Evolutionary conservation across 2,888 invertebrate genomes (phyloP).

Genomic region (Anagyrus pseudococci): DNA sequence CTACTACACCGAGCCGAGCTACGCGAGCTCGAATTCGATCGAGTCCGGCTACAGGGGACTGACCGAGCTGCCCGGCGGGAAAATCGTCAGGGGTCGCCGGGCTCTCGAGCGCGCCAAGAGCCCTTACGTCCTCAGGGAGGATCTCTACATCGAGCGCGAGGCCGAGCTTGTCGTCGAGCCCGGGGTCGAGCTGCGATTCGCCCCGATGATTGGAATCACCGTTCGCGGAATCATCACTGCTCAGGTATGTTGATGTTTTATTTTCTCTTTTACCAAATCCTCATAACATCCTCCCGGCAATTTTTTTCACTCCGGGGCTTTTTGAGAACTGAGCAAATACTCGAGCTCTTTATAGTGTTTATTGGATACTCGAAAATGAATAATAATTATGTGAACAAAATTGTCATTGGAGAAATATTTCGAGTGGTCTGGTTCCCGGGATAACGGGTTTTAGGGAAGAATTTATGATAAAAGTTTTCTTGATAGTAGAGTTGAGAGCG

Average conservation of each 20-base stretch:
- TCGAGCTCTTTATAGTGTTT: no score
- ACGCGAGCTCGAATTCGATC: conserved; percentile 43
- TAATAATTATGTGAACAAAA: no score
- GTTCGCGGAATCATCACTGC: conserved; percentile 89
- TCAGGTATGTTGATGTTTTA: conserved; percentile 76
- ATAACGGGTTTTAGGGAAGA: no score
- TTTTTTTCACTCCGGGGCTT: no score
- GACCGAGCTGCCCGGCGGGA: conserved; percentile 72
- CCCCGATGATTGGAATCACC: conserved; percentile 91
- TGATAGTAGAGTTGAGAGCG: no score
- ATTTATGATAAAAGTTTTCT: no score
- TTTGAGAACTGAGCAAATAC: no score
- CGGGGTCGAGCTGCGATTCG: conserved; percentile 88
- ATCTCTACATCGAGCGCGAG: conserved; percentile 78
- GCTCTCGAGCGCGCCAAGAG: conserved; percentile 67
- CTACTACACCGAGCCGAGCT: conserved; percentile 56
- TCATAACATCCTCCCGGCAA: no score
- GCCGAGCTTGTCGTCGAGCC: conserved; percentile 86
- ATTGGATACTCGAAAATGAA: no score
- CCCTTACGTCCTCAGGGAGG: conserved; percentile 80
- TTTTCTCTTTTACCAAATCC: no score
- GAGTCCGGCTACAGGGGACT: conserved; percentile 42
- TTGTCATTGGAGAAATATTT: no score
- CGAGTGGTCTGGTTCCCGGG: no score
- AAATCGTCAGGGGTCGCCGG: conserved; percentile 67